Percentiles rank a stretch among this genome's conserved stretches.
Evolutionary conservation across 2,888 invertebrate genomes (phyloP).

Genomic region (Tipula unca): DNA sequence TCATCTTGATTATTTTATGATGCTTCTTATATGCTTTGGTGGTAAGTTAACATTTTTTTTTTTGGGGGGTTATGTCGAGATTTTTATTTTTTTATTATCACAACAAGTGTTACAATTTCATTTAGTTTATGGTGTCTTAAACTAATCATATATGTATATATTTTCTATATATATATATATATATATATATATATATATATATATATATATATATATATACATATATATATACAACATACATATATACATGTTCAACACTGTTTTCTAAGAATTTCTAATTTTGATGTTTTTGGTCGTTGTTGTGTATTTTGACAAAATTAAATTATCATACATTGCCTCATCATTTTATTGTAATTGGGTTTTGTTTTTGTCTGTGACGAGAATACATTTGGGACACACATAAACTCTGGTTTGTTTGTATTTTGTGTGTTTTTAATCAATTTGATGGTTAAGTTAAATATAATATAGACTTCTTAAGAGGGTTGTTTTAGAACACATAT

Average conservation of each 20-base stretch:
- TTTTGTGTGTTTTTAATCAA: neutral
- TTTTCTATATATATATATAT: too few relatives aligned
- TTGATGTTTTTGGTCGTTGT: neutral
- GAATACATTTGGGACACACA: neutral
- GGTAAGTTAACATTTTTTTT: neutral
- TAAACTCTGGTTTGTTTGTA: neutral
- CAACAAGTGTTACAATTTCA: neutral
- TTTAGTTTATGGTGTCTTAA: neutral
- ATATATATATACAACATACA: neutral
- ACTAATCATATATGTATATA: neutral
- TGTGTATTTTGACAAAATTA: neutral
- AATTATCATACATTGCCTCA: neutral
- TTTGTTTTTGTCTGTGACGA: neutral
- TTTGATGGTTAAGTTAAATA: neutral
- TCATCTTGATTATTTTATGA: slow-evolving; percentile 14
- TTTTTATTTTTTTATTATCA: neutral
- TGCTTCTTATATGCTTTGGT: neutral
- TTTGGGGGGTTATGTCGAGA: neutral
- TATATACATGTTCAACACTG: neutral
- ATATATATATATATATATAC: too few relatives aligned
- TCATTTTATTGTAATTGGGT: slow-evolving; percentile 8
- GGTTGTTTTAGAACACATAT: neutral
- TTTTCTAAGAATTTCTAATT: neutral
- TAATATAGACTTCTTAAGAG: neutral
- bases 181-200: too few relatives aligned